Evolutionary conservation across 2,113 vertebrate genomes (phyloP).

Genomic region (Danionella cerebrum): DNA sequence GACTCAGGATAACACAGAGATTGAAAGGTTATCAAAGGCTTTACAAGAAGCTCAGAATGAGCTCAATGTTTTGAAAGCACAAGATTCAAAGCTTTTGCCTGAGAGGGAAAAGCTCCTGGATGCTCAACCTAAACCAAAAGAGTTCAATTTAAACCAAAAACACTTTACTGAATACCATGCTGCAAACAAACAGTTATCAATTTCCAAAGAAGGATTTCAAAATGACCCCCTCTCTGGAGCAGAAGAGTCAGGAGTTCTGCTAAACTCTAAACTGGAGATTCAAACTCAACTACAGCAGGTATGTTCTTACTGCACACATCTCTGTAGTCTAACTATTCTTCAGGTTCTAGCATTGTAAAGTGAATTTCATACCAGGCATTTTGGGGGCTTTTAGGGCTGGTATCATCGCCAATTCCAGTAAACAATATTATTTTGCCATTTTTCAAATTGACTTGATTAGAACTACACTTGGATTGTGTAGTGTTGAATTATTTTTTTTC

Average conservation of each 20-base stretch:
- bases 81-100: constrained; percentile 7
- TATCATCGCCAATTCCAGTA: too few species aligned
- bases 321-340: too few species aligned
- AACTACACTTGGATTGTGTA: too few species aligned
- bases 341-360: too few species aligned
- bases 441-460: too few species aligned
- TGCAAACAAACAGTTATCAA: not conserved
- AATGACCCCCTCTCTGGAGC: not conserved
- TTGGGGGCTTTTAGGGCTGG: too few species aligned
- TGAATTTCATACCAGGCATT: too few species aligned
- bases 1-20: not conserved
- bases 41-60: constrained; percentile 16
- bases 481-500: too few species aligned
- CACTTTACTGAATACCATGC: not conserved
- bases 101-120: constrained; percentile 35
- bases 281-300: constrained; percentile 33
- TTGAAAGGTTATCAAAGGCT: constrained; percentile 10
- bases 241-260: not conserved
- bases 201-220: not conserved
- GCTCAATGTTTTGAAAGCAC: not conserved
- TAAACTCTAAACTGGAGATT: not conserved
- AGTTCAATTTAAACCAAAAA: constrained; percentile 42
- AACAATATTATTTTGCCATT: too few species aligned
- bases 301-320: too few species aligned
- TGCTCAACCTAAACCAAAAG: constrained; percentile 43